Conservation (phyloP, 2,113 vertebrate genomes). For the Cavia porcellus region DNA sequence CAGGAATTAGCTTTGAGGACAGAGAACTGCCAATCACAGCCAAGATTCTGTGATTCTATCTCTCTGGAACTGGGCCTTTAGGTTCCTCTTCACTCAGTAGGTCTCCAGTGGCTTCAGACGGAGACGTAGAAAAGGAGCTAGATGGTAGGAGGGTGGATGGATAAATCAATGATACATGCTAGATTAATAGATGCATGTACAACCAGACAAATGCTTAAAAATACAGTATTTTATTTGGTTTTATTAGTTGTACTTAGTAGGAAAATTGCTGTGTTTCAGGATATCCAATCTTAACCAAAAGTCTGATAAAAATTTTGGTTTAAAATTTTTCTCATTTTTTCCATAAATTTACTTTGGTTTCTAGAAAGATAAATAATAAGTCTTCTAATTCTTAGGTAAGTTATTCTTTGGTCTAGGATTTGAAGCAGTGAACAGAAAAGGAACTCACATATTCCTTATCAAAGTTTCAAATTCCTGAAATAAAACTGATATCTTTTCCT, state of each 20-base stretch:
- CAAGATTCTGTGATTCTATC: background rate
- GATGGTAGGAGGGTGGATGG: too few relatives aligned
- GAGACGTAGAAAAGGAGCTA: background rate
- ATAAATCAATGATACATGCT: background rate
- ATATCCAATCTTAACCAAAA: background rate
- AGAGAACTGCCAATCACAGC: background rate
- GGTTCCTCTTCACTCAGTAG: background rate
- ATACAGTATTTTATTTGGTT: background rate
- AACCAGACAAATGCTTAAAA: background rate
- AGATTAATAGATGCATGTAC: background rate
- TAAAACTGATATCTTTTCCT: background rate
- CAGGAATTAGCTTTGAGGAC: background rate
- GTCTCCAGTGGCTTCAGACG: background rate
- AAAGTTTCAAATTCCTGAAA: background rate
- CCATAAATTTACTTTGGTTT: slow-evolving; percentile 19
- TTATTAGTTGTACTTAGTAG: background rate
- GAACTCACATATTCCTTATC: background rate
- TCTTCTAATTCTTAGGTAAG: background rate
- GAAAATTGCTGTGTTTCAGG: background rate
- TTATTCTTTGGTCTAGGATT: background rate
- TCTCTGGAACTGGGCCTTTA: background rate
- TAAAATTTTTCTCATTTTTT: background rate
- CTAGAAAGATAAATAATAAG: background rate
- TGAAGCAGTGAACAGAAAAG: background rate
- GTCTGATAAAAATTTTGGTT: background rate